Conservation (phyloP, 1,140 invertebrate species). For the Propsilocerus akamusi region DNA sequence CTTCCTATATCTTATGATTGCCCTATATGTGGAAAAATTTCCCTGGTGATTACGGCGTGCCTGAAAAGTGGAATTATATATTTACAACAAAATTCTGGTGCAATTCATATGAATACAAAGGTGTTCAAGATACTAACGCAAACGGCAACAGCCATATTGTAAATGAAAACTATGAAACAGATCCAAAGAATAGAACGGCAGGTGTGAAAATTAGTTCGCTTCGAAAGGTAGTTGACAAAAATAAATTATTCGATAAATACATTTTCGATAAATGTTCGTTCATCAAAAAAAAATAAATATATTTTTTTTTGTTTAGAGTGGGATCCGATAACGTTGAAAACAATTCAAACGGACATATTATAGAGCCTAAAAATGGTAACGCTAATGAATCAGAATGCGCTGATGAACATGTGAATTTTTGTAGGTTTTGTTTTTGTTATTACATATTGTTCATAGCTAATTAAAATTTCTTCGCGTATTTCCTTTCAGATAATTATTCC, state of each 20-base stretch:
- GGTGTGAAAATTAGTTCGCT: slow-evolving; percentile 21
- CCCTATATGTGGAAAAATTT: slow-evolving; percentile 51
- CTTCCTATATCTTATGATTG: slow-evolving; percentile 38
- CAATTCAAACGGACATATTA: slow-evolving; percentile 1
- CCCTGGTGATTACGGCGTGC: slow-evolving; percentile 43
- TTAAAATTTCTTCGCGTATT: neutral
- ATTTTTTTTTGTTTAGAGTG: slow-evolving; percentile 24
- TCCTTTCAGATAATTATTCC: neutral
- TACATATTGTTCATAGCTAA: neutral
- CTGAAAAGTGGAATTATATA: slow-evolving; percentile 48
- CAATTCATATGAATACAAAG: neutral
- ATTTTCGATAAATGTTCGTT: too few species aligned
- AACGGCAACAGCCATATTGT: neutral
- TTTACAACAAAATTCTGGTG: slow-evolving; percentile 33
- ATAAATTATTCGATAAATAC: too few species aligned
- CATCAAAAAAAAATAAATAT: too few species aligned
- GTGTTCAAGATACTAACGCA: neutral
- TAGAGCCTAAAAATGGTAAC: slow-evolving; percentile 7
- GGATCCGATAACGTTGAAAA: slow-evolving; percentile 19
- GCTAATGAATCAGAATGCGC: slow-evolving; percentile 6
- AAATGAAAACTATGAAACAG: slow-evolving; percentile 5
- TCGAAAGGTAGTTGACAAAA: slow-evolving; percentile 26
- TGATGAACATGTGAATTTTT: neutral
- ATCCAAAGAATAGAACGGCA: neutral
- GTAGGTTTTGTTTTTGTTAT: too few species aligned